A percentile compares a stretch with the other conserved stretches of the same genome.
These are phyloP conservation scores for Mystacides longicornis DNA, from an alignment of 2,888 invertebrate species.

Conservation along the genomic window DNA sequence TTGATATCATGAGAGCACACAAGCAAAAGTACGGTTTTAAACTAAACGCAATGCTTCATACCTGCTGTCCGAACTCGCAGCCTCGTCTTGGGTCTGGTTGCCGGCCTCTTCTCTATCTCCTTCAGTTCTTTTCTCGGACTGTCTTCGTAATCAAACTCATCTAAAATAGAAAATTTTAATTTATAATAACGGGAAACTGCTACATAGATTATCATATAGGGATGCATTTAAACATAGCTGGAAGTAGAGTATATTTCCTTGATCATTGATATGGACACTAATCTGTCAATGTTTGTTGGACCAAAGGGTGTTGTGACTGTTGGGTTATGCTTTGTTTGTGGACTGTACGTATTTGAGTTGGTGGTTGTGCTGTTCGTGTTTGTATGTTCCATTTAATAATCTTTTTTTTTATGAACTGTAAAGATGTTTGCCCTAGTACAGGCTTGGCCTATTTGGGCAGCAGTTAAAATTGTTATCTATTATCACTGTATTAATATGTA, in stretches of 20 bases:
- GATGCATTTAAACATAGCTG: background rate
- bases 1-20: background rate
- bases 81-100: conserved; percentile 42
- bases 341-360: no score
- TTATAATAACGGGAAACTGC: background rate
- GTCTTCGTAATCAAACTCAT: conserved; percentile 27
- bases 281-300: background rate
- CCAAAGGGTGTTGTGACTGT: background rate
- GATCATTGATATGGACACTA: background rate
- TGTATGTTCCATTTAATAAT: no score
- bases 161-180: conserved; percentile 10
- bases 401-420: no score
- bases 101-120: conserved; percentile 36
- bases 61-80: conserved; percentile 54
- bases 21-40: background rate
- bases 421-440: no score
- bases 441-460: no score
- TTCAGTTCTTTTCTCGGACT: conserved; percentile 27
- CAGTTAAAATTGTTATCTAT: no score
- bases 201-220: no score
- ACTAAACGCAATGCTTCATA: no score
- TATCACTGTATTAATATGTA: no score
- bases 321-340: background rate
- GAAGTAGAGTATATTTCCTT: background rate
- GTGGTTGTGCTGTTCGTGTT: no score